Evolutionary conservation across 2,888 invertebrate species (phyloP).

Genomic region (Mesoligia furuncula): DNA sequence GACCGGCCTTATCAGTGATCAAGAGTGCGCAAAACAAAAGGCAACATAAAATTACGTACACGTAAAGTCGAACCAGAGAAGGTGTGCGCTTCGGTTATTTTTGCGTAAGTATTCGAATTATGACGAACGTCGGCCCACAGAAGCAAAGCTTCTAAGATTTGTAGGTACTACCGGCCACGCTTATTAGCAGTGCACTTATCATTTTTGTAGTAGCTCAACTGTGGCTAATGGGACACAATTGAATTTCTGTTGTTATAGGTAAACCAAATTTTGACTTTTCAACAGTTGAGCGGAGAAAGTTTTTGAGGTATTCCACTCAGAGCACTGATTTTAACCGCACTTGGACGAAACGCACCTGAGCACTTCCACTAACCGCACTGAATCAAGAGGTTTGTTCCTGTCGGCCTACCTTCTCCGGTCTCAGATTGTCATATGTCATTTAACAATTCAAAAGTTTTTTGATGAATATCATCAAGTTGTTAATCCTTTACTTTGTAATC

Average conservation of each 20-base stretch:
- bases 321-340: too few relatives aligned
- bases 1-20: slow-evolving; percentile 3
- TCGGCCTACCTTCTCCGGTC: neutral
- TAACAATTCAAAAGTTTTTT: neutral
- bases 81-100: neutral
- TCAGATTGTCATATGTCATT: neutral
- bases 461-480: neutral
- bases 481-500: neutral
- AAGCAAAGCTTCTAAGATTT: neutral
- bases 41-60: neutral
- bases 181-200: neutral
- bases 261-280: too few relatives aligned
- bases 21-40: slow-evolving; percentile 4
- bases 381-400: too few relatives aligned
- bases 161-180: neutral
- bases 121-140: neutral
- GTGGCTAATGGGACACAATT: too few relatives aligned
- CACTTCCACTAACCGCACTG: too few relatives aligned
- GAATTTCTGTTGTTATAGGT: too few relatives aligned
- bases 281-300: neutral
- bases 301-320: too few relatives aligned
- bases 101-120: neutral
- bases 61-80: neutral
- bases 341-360: too few relatives aligned
- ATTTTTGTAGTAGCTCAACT: neutral